phyloP scores from a whole-genome alignment of 2,797 vertebrate genomes.

The Spatula clypeata region DNA sequence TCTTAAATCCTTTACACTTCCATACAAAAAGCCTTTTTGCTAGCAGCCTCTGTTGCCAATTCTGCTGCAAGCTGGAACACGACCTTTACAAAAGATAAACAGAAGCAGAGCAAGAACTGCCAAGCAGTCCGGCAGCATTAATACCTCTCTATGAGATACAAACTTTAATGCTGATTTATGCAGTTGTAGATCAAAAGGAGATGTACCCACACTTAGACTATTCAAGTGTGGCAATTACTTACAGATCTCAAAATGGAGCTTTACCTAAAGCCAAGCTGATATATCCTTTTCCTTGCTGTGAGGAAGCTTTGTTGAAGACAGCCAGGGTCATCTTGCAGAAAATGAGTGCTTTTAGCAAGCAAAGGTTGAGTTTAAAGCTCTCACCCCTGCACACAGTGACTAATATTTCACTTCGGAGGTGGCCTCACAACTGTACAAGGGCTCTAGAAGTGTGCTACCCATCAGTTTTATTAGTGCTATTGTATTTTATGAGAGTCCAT shows the following conservation, averaged over 20 bases:
- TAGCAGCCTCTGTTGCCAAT: not conserved
- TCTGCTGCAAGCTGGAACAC: not conserved
- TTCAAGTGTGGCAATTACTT: not conserved
- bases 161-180: not conserved
- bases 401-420: conserved; percentile 2
- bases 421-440: not conserved
- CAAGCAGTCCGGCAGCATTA: not conserved
- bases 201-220: not conserved
- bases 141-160: not conserved
- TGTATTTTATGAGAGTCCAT: not conserved
- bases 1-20: not conserved
- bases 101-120: not conserved
- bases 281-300: not conserved
- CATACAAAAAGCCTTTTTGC: not conserved
- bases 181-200: not conserved
- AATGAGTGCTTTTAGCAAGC: not conserved
- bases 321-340: not conserved
- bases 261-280: not conserved
- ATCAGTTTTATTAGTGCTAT: not conserved
- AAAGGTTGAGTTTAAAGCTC: not conserved
- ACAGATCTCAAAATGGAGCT: not conserved
- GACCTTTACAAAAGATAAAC: conserved; percentile 49
- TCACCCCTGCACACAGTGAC: not conserved
- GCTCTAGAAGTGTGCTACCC: not conserved
- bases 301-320: not conserved